phyloP scores from a whole-genome alignment of 2,888 invertebrate genomes.

The Anthophora plumipes region DNA sequence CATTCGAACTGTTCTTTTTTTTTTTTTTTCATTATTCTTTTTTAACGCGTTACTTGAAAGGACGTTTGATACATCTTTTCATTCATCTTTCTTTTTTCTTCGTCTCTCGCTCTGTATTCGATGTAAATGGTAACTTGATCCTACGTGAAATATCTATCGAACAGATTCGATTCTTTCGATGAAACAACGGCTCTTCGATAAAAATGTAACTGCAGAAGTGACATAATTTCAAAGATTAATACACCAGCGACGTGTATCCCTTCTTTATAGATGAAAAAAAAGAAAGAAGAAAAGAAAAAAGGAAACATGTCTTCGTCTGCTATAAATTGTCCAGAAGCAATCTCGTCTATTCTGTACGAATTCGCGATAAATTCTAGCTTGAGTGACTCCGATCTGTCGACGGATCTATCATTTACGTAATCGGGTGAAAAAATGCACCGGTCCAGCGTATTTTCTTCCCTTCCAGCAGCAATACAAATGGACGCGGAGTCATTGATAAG shows the following conservation, averaged over 20 bases:
- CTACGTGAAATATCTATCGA: background rate
- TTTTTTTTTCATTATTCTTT: no score
- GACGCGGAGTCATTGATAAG: conserved; percentile 19
- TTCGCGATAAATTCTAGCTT: conserved; percentile 21
- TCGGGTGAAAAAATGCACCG: conserved; percentile 17
- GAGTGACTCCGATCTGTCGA: conserved; percentile 14
- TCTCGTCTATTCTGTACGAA: background rate
- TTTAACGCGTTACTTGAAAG: no score
- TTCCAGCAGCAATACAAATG: conserved; percentile 13
- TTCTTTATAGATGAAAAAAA: background rate
- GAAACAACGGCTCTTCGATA: background rate
- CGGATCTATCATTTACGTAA: conserved; percentile 13
- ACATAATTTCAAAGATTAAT: conserved; percentile 3
- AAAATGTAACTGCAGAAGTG: background rate
- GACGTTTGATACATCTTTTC: no score
- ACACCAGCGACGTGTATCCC: background rate
- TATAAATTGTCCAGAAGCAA: background rate
- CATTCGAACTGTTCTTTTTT: no score
- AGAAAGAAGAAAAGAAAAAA: no score
- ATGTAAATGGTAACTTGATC: no score
- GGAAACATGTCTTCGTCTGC: background rate
- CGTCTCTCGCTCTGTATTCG: no score
- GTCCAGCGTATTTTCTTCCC: background rate
- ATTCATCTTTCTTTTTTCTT: no score
- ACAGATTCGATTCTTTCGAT: background rate